Percentiles rank a stretch among this genome's conserved stretches.
Evolutionary conservation across 2,888 invertebrate species (phyloP).

Genomic region (Entomobrya multifasciata): DNA sequence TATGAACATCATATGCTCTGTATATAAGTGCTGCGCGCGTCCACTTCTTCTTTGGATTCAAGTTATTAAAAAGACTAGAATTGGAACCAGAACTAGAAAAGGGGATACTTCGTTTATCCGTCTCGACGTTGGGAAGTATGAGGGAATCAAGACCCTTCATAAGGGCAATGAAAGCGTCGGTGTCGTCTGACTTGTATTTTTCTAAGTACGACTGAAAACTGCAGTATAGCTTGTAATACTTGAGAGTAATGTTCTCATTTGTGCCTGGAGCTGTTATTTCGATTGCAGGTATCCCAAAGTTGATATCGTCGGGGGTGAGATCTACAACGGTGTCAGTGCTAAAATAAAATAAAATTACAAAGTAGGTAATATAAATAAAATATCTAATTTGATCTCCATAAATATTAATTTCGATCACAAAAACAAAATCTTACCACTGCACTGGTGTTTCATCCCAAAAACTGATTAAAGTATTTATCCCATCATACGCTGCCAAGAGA

Average conservation of each 20-base stretch:
- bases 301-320: conserved; percentile 81
- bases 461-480: conserved; percentile 86
- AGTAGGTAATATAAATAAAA: conserved; percentile 64
- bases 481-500: conserved; percentile 86
- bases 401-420: neutral
- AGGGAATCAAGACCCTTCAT: conserved; percentile 77
- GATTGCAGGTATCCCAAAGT: conserved; percentile 78
- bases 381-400: no score
- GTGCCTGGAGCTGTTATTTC: conserved; percentile 75
- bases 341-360: conserved; percentile 78
- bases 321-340: conserved; percentile 85
- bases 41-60: conserved; percentile 77
- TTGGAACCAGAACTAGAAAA: conserved; percentile 49
- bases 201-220: conserved; percentile 77
- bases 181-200: conserved; percentile 86
- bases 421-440: conserved; percentile 71
- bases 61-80: conserved; percentile 64
- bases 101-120: conserved; percentile 72
- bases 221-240: conserved; percentile 77
- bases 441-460: conserved; percentile 85
- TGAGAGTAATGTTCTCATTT: conserved; percentile 62
- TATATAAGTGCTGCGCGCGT: conserved; percentile 74
- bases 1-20: conserved; percentile 74
- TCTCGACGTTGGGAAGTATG: conserved; percentile 73
- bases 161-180: conserved; percentile 85